These are phyloP conservation scores for Gadopsis bispinosus DNA, from an alignment of 2,797 vertebrate species.

Conservation along the genomic window DNA sequence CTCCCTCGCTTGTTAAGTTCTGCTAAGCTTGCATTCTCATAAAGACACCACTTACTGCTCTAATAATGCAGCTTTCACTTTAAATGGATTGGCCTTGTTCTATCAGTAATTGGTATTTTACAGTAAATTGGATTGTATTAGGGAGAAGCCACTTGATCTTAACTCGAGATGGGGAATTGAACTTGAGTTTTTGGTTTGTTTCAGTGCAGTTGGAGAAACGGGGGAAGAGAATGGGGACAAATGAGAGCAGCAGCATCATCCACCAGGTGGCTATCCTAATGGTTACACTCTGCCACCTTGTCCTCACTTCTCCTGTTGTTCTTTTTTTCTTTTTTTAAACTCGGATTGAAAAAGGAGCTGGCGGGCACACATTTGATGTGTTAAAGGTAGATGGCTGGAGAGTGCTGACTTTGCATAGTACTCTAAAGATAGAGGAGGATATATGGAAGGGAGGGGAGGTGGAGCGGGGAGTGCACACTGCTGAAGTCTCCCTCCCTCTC, in stretches of 20 bases:
- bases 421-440: slow-evolving; percentile 75
- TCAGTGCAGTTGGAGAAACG: slow-evolving; percentile 15
- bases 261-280: slow-evolving; percentile 59
- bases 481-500: slow-evolving; percentile 34
- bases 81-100: slow-evolving; percentile 27
- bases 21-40: slow-evolving; percentile 67
- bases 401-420: slow-evolving; percentile 82
- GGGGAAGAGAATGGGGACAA: slow-evolving; percentile 6
- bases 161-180: slow-evolving; percentile 35
- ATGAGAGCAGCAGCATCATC: slow-evolving; percentile 30
- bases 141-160: slow-evolving; percentile 44
- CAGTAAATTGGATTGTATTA: slow-evolving; percentile 52
- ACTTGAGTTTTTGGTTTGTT: slow-evolving; percentile 37
- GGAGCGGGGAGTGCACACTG: background rate
- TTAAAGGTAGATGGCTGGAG: slow-evolving; percentile 77
- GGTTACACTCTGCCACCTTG: slow-evolving; percentile 41
- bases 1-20: slow-evolving; percentile 57
- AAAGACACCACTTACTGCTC: slow-evolving; percentile 57
- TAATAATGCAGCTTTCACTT: slow-evolving; percentile 60
- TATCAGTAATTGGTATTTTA: slow-evolving; percentile 64
- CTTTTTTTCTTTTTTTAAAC: slow-evolving; percentile 40
- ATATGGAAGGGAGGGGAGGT: slow-evolving; percentile 12
- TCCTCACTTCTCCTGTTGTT: slow-evolving; percentile 52
- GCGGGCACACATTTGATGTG: slow-evolving; percentile 78
- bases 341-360: slow-evolving; percentile 67